Percentiles rank a stretch among this genome's conserved stretches.
Conservation (phyloP, 2,113 vertebrate genomes). For the Turnix velox region DNA sequence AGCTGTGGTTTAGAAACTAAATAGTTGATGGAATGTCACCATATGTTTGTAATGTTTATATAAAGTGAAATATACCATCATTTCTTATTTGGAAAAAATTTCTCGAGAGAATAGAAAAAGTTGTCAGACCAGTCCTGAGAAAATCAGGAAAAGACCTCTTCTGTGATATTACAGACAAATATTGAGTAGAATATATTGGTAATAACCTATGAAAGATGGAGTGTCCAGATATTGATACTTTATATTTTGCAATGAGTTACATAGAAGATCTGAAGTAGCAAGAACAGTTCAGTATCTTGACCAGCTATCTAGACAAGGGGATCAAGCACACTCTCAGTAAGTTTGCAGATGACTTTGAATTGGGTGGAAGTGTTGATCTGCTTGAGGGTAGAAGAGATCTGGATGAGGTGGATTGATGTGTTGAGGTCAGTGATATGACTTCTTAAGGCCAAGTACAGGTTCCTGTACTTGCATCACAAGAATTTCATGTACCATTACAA, state of each 20-base stretch:
- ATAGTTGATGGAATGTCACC: conserved; percentile 64
- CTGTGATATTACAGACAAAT: background rate
- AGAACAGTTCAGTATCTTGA: background rate
- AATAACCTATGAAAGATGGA: background rate
- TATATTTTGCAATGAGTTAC: background rate
- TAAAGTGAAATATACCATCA: conserved; percentile 31
- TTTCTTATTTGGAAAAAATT: conserved; percentile 7
- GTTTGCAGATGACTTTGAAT: background rate
- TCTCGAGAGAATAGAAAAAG: background rate
- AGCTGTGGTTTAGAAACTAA: conserved; percentile 61
- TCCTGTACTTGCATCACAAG: background rate
- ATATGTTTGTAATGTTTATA: conserved; percentile 59
- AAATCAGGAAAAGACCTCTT: background rate
- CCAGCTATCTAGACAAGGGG: background rate
- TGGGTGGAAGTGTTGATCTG: background rate
- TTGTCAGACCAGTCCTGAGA: background rate
- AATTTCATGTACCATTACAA: background rate
- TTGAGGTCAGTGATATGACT: background rate
- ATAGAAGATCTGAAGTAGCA: background rate
- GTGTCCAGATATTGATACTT: background rate
- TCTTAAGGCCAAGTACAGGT: too few species aligned
- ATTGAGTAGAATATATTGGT: background rate
- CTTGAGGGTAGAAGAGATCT: background rate
- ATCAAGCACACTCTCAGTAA: background rate
- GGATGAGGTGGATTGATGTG: background rate